Evolutionary conservation across 2,888 invertebrate species (phyloP), one percentile per base, ranked within the genome.

Genomic region (Allygus modestus): DNA sequence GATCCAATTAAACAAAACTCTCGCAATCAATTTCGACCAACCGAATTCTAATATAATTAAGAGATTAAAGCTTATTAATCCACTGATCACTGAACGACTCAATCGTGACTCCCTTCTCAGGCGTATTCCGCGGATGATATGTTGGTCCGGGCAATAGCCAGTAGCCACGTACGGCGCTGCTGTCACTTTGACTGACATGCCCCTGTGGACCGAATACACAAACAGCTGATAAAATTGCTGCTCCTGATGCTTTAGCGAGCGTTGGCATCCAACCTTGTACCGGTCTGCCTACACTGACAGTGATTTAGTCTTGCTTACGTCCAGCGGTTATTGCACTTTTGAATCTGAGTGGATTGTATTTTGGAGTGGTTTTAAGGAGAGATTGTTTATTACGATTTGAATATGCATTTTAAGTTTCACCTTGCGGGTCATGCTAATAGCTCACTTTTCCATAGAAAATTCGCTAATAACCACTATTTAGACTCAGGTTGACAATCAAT

Each of bases 221-320:
- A 65, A 15, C 31, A 31, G 65, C 65, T 65, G 65, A 65, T 65
- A 1, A 65, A 26, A 65, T 65, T 65, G 65, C 65, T 31, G 26
- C 28, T 65, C n/a, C 31, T 51, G n/a, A n/a, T n/a, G n/a, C n/a
- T n/a, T n/a, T n/a, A n/a, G 15, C 17, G 12, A 12, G 20, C 58
- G 23, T 58, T 26, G 51, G 51, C 51, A 15, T 17, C 17, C 51
- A 58, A 0, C 23, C n/a, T n/a, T n/a, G n/a, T 58, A 58, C 58
- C 58, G 58, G 58, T 58, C 65, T 65, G 65, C 65, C 65, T 31
- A 65, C 65, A 5, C 58, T 20, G 65, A 65, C 65, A 17, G 15
- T 65, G 65, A 65, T 65, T 65, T 65, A 65, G 65, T 2, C 12
- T 23, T 65, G 31, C 23, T 58, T 9, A 51, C 12, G n/a, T 17